Evolutionary conservation across 1,140 invertebrate genomes (phyloP), one percentile per base, ranked within the genome.

Genomic region (Maniola jurtina): DNA sequence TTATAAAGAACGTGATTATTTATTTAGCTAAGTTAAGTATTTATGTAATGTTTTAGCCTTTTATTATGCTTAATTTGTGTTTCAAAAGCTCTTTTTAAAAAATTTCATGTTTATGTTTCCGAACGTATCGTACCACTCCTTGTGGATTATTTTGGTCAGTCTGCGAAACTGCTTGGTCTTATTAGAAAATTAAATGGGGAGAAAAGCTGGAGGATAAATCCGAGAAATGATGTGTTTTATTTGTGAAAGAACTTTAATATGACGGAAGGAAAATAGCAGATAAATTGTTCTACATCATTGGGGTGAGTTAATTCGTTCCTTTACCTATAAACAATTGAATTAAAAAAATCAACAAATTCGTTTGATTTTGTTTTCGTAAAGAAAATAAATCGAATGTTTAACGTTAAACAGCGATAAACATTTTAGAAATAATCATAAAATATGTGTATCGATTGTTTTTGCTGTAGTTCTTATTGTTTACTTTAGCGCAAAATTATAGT

Each of bases 101-200:
- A 45, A 45, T 11, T 11, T 13, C 2, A 6, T 52, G 48, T 52
- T 52, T 15, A 25, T 7, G 48, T 52, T 52, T 52, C 48, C 15
- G 48, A 52, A 52, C 48, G 48, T 11, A 52, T 58, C 71, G 68
- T 64, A 81, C 76, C 79, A 82, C 80, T 80, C 81, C 79, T 80
- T 69, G 66, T 68, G 64, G 65, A 73, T 68, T 79, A 76, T 83
- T 79, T 79, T 75, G 78, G 75, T 77, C 69, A 63, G 38, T 73
- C 34, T 68, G 61, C 60, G 68, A 25, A 25, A 25, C 25, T 25
- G 25, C 25, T 25, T 25, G 63, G 71, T 61, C 10, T 65, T 48
- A 57, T 61, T 61, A 56, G 61, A 62, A 62, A 66, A 55, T 56
- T 7, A 7, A 40, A 61, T 62, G 47, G 50, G 48, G 45, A 59